phyloP scores from a whole-genome alignment of 2,113 vertebrate species.

The Lamprotornis superbus region DNA sequence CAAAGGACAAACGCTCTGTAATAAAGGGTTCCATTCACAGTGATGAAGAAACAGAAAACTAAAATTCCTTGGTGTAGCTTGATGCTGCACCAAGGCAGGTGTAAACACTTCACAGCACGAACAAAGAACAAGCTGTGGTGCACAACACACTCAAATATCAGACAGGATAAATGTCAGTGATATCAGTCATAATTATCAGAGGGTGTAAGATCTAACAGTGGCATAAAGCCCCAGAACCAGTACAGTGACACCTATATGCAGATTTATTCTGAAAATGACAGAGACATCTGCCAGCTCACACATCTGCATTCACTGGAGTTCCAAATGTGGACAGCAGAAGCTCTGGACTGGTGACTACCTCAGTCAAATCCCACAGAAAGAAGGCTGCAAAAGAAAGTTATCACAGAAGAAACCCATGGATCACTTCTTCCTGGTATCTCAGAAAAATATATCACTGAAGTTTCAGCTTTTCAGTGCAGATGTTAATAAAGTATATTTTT shows the following conservation, averaged over 20 bases:
- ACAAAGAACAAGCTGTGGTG: neutral
- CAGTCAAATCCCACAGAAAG: neutral
- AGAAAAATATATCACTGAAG: neutral
- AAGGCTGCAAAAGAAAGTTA: neutral
- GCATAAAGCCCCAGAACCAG: neutral
- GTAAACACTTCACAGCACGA: rapidly evolving
- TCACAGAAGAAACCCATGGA: neutral
- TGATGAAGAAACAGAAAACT: neutral
- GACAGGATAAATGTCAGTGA: neutral
- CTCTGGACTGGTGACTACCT: neutral
- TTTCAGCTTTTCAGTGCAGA: neutral
- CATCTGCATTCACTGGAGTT: neutral
- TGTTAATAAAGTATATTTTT: neutral
- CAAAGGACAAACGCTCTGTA: neutral
- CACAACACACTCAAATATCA: neutral
- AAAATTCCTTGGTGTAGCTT: neutral
- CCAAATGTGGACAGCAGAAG: neutral
- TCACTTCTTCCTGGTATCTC: neutral
- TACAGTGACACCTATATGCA: neutral
- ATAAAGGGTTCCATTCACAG: neutral
- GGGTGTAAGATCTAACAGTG: neutral
- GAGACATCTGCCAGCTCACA: neutral
- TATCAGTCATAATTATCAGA: neutral
- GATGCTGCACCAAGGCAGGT: neutral
- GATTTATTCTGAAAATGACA: neutral